phyloP scores from a whole-genome alignment of 2,888 invertebrate genomes.

The Eueremaeus valkanovi region DNA sequence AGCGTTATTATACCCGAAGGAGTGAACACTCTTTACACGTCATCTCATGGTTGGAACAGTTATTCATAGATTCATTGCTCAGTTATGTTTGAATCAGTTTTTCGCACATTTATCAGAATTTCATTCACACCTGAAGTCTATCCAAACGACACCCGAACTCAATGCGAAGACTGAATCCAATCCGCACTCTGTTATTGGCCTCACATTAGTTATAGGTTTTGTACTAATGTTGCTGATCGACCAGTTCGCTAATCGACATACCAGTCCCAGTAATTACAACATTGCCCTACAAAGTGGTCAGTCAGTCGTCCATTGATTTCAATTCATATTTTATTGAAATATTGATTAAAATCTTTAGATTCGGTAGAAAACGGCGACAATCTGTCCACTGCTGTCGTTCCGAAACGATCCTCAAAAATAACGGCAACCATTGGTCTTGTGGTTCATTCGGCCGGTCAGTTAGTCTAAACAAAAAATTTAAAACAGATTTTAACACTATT shows the following conservation, averaged over 20 bases:
- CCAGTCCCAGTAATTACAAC: not conserved
- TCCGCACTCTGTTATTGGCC: slow-evolving; percentile 77
- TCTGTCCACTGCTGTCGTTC: slow-evolving; percentile 14
- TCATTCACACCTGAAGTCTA: slow-evolving; percentile 33
- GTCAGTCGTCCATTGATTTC: not conserved
- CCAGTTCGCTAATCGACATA: slow-evolving; percentile 59
- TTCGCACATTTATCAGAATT: slow-evolving; percentile 17
- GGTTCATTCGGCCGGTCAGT: slow-evolving; percentile 86
- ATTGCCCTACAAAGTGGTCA: slow-evolving; percentile 12
- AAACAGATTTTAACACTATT: not conserved
- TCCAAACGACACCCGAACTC: not conserved
- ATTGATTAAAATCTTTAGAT: not conserved
- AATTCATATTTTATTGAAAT: not conserved
- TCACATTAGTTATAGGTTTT: slow-evolving; percentile 89
- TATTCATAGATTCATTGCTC: not conserved
- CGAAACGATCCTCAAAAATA: slow-evolving; percentile 55
- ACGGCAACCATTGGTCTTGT: slow-evolving; percentile 95
- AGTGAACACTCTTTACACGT: slow-evolving; percentile 61
- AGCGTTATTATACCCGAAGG: slow-evolving; percentile 99
- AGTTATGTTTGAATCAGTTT: not conserved
- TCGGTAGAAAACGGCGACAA: slow-evolving; percentile 19
- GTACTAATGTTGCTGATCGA: slow-evolving; percentile 96
- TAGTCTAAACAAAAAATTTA: too few relatives aligned
- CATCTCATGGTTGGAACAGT: slow-evolving; percentile 37
- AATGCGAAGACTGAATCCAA: slow-evolving; percentile 53